Evolutionary conservation across 1,140 invertebrate species (phyloP).

Genomic region (Drosophila yakuba): DNA sequence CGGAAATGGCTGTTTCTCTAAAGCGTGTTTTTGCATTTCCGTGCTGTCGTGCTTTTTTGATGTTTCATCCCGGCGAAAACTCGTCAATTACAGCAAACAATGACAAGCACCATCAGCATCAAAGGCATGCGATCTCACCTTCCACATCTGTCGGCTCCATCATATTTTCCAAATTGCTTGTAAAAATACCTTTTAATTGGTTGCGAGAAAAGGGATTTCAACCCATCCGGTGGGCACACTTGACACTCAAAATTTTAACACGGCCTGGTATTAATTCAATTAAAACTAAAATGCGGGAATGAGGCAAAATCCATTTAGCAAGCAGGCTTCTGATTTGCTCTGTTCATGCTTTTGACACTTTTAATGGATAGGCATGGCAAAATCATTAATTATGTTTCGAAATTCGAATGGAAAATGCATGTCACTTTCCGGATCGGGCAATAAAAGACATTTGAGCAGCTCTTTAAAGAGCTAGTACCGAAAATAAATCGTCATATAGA

Average conservation of each 20-base stretch:
- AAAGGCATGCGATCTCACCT: conserved; percentile 29
- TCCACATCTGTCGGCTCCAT: conserved; percentile 56
- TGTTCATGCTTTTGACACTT: conserved; percentile 69
- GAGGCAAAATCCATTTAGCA: conserved; percentile 23
- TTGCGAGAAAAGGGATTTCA: conserved; percentile 63
- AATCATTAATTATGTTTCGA: conserved; percentile 78
- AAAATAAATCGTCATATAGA: background rate
- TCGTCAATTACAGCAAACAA: conserved; percentile 63
- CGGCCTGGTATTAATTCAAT: conserved; percentile 71
- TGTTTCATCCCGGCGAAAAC: conserved; percentile 39
- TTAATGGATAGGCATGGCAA: conserved; percentile 73
- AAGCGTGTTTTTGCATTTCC: conserved; percentile 27
- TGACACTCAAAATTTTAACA: conserved; percentile 57
- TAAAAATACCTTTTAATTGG: conserved; percentile 77
- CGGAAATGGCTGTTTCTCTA: conserved; percentile 43
- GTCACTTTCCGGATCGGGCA: conserved; percentile 42
- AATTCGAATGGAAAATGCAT: conserved; percentile 65
- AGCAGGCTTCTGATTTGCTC: conserved; percentile 35
- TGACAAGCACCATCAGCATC: conserved; percentile 44
- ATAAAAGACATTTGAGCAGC: background rate
- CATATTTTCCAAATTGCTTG: conserved; percentile 77
- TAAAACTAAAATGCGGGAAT: conserved; percentile 34
- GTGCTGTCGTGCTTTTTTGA: conserved; percentile 30
- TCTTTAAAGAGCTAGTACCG: background rate
- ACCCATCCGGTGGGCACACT: conserved; percentile 27